phyloP scores from a whole-genome alignment of 2,888 invertebrate species.

The Digitonthophagus gazella region DNA sequence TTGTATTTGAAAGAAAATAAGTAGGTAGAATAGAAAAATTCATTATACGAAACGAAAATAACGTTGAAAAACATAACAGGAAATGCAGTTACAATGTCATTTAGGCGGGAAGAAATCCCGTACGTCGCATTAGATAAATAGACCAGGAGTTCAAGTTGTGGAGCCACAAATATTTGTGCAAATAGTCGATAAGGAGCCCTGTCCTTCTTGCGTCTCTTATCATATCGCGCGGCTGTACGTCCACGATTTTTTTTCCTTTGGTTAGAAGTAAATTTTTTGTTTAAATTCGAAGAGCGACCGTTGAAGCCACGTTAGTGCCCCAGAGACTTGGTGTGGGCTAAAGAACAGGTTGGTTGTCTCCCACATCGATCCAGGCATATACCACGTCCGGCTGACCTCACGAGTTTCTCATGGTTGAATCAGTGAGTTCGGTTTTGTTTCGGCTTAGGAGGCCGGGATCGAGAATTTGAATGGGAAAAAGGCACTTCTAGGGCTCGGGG shows the following conservation, averaged over 20 bases:
- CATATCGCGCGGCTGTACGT: not conserved
- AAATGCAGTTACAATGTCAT: too few species aligned
- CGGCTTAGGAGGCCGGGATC: not conserved
- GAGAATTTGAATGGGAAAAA: not conserved
- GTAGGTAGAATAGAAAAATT: too few species aligned
- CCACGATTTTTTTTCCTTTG: not conserved
- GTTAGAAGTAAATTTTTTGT: not conserved
- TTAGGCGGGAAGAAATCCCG: too few species aligned
- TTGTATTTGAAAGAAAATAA: too few species aligned
- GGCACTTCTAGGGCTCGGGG: not conserved
- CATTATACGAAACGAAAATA: too few species aligned
- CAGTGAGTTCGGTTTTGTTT: not conserved
- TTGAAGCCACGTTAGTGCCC: not conserved
- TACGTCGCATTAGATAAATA: too few species aligned
- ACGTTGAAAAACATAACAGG: too few species aligned
- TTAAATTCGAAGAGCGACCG: not conserved
- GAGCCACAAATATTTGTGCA: not conserved
- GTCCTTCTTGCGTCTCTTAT: not conserved
- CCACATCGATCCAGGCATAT: conserved; percentile 13
- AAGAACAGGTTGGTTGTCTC: conserved; percentile 15
- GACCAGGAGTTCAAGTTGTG: not conserved
- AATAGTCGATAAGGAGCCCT: not conserved
- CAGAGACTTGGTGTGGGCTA: conserved; percentile 8
- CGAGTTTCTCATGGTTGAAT: not conserved
- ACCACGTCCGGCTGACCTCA: conserved; percentile 6